Conservation (phyloP, 2,113 vertebrate species). For the Saguinus midas region DNA sequence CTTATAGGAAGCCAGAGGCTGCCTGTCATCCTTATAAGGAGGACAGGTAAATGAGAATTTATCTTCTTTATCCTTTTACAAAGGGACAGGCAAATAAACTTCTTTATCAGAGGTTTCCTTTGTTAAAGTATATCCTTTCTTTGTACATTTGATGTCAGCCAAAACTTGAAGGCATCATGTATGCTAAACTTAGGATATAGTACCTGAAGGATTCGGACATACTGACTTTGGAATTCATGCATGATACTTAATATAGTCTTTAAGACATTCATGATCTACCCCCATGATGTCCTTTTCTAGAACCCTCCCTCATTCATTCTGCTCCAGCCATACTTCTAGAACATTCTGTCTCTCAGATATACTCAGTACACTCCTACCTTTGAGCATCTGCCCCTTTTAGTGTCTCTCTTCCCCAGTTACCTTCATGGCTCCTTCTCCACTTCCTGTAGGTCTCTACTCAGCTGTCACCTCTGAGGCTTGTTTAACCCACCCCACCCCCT, state of each 20-base stretch:
- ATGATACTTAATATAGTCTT: neutral
- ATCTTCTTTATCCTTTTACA: neutral
- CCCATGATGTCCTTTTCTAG: neutral
- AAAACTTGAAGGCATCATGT: fast-evolving
- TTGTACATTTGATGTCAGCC: fast-evolving
- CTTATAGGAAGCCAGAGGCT: neutral
- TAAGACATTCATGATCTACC: fast-evolving
- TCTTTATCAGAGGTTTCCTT: fast-evolving
- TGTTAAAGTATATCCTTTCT: neutral
- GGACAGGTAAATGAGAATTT: no score
- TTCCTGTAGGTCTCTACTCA: neutral
- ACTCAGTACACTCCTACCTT: neutral
- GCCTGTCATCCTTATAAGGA: neutral
- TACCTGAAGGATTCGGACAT: fast-evolving
- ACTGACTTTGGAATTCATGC: fast-evolving
- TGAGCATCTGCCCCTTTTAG: fast-evolving
- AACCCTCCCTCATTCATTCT: neutral
- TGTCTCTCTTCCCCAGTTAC: no score
- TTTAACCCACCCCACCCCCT: fast-evolving
- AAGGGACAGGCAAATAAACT: fast-evolving
- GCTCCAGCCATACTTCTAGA: neutral
- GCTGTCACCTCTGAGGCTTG: neutral
- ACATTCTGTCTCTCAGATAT: neutral
- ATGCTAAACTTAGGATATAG: fast-evolving
- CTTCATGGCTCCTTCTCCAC: no score